Evolutionary conservation across 2,888 invertebrate genomes (phyloP), one percentile per base, ranked within the genome.

Genomic region (Serrognathus titanus): DNA sequence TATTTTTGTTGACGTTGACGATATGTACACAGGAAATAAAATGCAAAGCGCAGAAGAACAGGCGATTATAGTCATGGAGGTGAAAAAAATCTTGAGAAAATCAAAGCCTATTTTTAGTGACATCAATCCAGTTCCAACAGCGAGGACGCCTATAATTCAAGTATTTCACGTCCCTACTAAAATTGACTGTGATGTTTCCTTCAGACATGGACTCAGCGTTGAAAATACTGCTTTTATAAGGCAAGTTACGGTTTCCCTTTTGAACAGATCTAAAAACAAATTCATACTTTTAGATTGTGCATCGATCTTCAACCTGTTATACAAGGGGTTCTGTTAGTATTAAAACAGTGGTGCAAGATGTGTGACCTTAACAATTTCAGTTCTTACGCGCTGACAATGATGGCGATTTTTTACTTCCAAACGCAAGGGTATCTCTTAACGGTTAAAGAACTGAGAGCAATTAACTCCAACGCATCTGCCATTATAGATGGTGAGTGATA

Each of bases 391-490:
- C 68, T 85, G 31, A 77, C 77, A 0, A 78, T 85, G 69, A 74
- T 86, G 74, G 80, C 82, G 3, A 78, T 86, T 40, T 85, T 83
- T 69, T 84, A 80, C 65, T 70, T 87, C 16, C 86, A 86, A 75
- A 65, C 66, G 0, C 68, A 78, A 48, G 66, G 74, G 0, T 68
- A 80, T 49, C 66, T 86, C 45, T 78, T 81, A 16, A 74, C 81
- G 1, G 70, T 83, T 35, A 68, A 72, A 37, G 36, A 61, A 3
- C 54, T 82, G 10, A 78, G 79, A 58, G 49, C 68, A 12, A 54
- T 71, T 24, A 74, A 74, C 53, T 59, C 70, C n/a, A 49, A 59
- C 1, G 51, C 60, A 46, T 53, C 55, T 54, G 51, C 60, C 47
- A 47, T 68, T 10, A 78, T 82, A 50, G 78, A 78, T 61, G 81